Base-by-base conservation (phyloP, 1,140 invertebrate species). In the Drosophila tani region DNA sequence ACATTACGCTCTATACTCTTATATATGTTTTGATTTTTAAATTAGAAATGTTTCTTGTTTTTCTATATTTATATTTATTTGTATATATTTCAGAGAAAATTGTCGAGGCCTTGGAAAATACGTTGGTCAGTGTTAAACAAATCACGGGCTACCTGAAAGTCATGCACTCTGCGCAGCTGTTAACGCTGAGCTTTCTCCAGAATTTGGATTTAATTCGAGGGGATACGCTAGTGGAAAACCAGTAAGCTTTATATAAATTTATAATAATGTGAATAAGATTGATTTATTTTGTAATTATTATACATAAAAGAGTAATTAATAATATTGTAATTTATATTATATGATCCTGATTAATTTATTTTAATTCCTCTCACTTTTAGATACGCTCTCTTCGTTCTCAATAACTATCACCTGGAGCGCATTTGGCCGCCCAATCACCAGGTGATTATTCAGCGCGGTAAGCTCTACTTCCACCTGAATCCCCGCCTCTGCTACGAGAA, bases 341-440 rank as follows among this genome's bases (percentile, higher is more conserved):
- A n/a, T 27, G 1, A 24, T 17, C 17, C 7, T 14, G 17, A 1
- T 14, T 21, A 41, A n/a, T 14, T 12, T 14, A 5, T 5, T 11
- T 21, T n/a, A 11, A 49, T 43, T 47, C 2, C 15, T 1, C 15
- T 24, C 24, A 9, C 1, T 49, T 62, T 12, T 6, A 92, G 95
- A 56, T 96, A 96, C 92, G 94, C 96, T 0, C 85, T 98, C 1
- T 94, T 95, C 17, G 95, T 98, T 1, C 93, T 96, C 38, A 98
- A 99, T 91, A 99, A 99, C 94, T 95, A 96, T 82, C 98, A 99
- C 93, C 94, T 99, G 15, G 96, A 98, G 92, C 95, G 98, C 75
- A 93, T 99, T 0, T 99, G 98, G 96, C 95, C 97, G 74, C 95
- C 95, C 94, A 93, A 94, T 19, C 94, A 93, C 9, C 93, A 95